Base-by-base conservation (phyloP, 2,888 invertebrate genomes). In the Apamea anceps region DNA sequence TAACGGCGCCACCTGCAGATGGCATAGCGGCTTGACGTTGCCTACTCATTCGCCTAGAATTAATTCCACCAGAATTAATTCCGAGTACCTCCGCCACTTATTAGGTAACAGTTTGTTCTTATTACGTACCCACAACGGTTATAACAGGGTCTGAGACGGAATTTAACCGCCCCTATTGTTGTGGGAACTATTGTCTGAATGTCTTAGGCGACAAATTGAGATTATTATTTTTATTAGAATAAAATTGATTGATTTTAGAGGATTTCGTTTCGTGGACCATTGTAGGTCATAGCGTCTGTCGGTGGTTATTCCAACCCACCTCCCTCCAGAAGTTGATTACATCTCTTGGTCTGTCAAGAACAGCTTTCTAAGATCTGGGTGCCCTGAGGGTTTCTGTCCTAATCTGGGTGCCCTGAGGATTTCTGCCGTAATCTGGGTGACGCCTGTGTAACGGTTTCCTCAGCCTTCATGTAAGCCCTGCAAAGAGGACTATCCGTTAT, bases 21-120 rank as follows among this genome's bases (percentile, higher is more conserved):
- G 90, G 86, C 86, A 88, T 81, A 77, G 80, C 84, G 80, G 82
- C 86, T 78, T 90, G 88, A 90, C 89, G 87, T 91, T 83, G 88
- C 89, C 87, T 87, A 86, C 89, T 90, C 91, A 88, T 92, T 92
- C 90, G 86, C 81, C 88, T 88, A 87, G 91, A 92, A 93, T 93
- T 94, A 93, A 94, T 94, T 93, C 90, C 87, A 84, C 82, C 89
- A 87, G 90, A 93, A 94, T 93, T 94, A 93, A 93, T 92, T 92
- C 84, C 77, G 85, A 91, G 87, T 91, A 90, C 93, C 92, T 93
- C 89, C 86, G 86, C 90, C 91, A 84, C 87, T 91, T 91, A 91
- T 91, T 91, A 92, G 90, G 91, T 90, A 92, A 91, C 93, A 92
- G 92, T 93, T 92, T 91, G 93, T 93, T 92, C 92, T 92, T 91